Base-by-base conservation (phyloP, 92 coral and sea anemone genomes). In the Phenganax marumi region DNA sequence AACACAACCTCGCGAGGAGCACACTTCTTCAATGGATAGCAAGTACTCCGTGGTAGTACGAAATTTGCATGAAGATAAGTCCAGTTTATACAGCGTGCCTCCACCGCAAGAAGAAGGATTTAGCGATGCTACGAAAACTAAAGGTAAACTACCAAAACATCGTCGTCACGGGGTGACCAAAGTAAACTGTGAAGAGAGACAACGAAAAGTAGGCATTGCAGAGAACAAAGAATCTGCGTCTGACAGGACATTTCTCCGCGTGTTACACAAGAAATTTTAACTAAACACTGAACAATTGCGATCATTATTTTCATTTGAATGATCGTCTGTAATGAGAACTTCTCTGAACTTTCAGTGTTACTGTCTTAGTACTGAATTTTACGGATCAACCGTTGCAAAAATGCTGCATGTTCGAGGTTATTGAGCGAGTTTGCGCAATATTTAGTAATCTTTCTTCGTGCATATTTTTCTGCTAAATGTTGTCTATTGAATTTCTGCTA, bases 191-290 rank as follows among this genome's bases (percentile, higher is more conserved):
- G 51, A 63, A 33, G 54, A 57, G 49, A 22, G 82, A 19, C 70
- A 58, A 22, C 48, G 82, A 61, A 77, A 77, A 56, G 17, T 13
- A 4, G 82, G 70, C 4, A 77, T 77, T 61, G 52, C 56, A 22
- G 82, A 77, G 61, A 43, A 60, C 65, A 61, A 16, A 48, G 70
- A 77, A 58, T 77, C 82, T n/a, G 56, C n/a, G 19, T 58, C 70
- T 3, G 82, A 61, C 65, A 77, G 82, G 19, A 77, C 82, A 23
- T 77, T 77, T 61, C 24, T 77, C 52, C 39, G 82, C 33, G 82
- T 77, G 4, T 46, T 77, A 2, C 71, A 60, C 71, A 77, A 77
- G 54, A 77, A 77, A 33, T 77, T 77, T 60, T 77, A 47, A 77
- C 16, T 64, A 33, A 64, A 24, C 11, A 22, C 47, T 4, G 70